A percentile compares a stretch with the other conserved stretches of the same genome.
Evolutionary conservation across 2,888 invertebrate genomes (phyloP).

Genomic region (Hyalella azteca): DNA sequence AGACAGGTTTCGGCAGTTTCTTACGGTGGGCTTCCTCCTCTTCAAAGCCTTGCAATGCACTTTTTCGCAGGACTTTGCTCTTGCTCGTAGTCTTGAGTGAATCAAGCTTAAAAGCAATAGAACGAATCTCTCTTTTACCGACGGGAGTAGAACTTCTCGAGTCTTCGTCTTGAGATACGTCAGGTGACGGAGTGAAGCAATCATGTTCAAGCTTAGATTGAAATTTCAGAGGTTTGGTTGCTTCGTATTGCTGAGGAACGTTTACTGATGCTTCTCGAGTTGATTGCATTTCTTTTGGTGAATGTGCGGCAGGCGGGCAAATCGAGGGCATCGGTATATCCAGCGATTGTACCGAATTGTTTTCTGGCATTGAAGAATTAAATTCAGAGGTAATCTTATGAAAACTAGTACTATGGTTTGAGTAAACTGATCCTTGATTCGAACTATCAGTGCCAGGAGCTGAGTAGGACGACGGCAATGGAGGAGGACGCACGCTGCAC

Average conservation of each 20-base stretch:
- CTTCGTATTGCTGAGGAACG: no score
- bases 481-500: not conserved
- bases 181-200: not conserved
- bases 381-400: no score
- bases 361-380: no score
- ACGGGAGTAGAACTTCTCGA: not conserved
- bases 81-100: not conserved
- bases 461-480: not conserved
- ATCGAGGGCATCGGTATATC: not conserved
- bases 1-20: not conserved
- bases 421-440: not conserved
- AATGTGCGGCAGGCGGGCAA: not conserved
- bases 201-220: no score
- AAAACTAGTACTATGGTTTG: not conserved
- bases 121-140: not conserved
- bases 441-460: not conserved
- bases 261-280: no score
- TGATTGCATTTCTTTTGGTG: no score
- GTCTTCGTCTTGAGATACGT: not conserved
- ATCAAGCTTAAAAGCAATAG: slow-evolving; percentile 26
- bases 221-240: no score
- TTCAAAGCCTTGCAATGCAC: not conserved
- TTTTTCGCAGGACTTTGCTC: not conserved
- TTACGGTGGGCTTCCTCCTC: not conserved
- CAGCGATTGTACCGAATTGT: no score